Base-by-base conservation (phyloP, 2,888 invertebrate genomes). In the Drosophila atripex region DNA sequence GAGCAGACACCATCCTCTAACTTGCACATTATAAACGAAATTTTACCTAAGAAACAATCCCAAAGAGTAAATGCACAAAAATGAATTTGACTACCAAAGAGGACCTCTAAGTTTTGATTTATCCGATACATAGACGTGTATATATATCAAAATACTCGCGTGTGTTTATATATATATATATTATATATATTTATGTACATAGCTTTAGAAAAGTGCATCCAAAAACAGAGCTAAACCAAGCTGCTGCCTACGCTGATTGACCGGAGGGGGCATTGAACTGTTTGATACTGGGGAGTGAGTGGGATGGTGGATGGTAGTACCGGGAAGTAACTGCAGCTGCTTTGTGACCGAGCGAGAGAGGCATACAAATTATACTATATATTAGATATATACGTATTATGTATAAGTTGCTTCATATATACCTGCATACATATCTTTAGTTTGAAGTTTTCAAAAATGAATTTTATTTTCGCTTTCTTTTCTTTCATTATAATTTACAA, bases 221-320 rank as follows among this genome's bases (percentile, higher is more conserved):
- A 73, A 86, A 78, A 54, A 64, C 80, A 76, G 78, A 86, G 68
- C 86, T 78, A 78, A 86, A 75, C 56, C 66, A 80, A 86, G 86
- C 84, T 76, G 86, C 84, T 76, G 78, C 78, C 78, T 75, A 76
- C 82, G 76, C 76, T 68, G 41, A 70, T 14, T 46, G 59, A 53
- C 2, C 8, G 28, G 28, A 9, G 7, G 9, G 28, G 28, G 28
- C 0, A 25, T 25, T 4, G 28, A n/a, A n/a, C n/a, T n/a, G 25
- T 4, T 23, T 5, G 51, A 45, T 52, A 1, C 21, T 35, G 28
- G 45, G 16, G n/a, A 18, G 18, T n/a, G n/a, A 16, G 12, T 16
- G 18, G 25, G 5, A 5, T 9, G 11, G 25, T 18, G 5, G 18
- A 25, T n/a, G 47, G 2, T 35, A 35, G 28, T 28, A 11, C 21